Conservation (phyloP, 2,797 vertebrate genomes). For the Tolypeutes matacus region DNA sequence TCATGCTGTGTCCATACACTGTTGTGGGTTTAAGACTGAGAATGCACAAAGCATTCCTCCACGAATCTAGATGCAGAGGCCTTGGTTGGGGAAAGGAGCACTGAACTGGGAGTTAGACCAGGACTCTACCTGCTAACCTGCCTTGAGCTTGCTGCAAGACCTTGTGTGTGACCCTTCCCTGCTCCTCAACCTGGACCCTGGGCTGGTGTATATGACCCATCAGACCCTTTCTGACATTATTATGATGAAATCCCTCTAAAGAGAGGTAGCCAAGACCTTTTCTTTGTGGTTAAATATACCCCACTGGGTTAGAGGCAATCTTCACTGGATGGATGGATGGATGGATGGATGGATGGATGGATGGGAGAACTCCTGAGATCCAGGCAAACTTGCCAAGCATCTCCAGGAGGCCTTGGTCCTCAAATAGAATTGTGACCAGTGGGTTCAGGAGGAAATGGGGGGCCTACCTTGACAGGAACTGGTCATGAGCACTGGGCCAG, state of each 20-base stretch:
- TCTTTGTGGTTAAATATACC: background rate
- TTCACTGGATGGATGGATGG: background rate
- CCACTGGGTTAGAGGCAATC: background rate
- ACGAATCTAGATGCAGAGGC: background rate
- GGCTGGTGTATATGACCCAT: background rate
- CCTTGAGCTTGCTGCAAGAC: background rate
- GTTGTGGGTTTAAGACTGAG: background rate
- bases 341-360: background rate
- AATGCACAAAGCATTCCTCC: background rate
- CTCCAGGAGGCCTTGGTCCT: background rate
- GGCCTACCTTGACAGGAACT: background rate
- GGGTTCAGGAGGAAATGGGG: background rate
- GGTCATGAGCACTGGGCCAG: background rate
- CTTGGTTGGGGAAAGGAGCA: rapidly evolving
- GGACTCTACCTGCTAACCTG: background rate
- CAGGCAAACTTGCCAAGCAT: background rate
- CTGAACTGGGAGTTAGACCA: background rate
- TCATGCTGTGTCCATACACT: rapidly evolving
- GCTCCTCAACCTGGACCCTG: background rate
- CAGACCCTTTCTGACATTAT: background rate
- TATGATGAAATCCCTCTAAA: background rate
- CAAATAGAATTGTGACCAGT: background rate
- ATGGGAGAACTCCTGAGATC: background rate
- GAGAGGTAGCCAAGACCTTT: background rate
- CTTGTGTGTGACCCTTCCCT: too few relatives aligned